Evolutionary conservation across 2,888 invertebrate genomes (phyloP), one percentile per base, ranked within the genome.

Genomic region (Hydriomena furcata): DNA sequence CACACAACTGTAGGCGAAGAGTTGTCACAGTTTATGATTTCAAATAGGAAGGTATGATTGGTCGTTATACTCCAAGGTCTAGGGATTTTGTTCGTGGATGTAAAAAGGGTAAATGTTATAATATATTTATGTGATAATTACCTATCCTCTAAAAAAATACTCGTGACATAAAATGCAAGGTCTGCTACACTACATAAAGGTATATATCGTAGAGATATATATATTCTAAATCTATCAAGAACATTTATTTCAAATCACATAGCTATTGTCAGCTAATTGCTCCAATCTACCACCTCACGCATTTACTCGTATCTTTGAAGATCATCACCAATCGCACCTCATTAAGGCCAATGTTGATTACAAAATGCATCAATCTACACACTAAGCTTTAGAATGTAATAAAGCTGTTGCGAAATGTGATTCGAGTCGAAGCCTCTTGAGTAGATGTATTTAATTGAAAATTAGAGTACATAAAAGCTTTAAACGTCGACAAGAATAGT

Each of bases 291-390:
- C 20, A 31, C 42, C 23, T 23, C 7, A 21, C 25, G 10, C 20
- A 7, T 38, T 25, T 13, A 5, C 7, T 7, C 20, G 11, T 20
- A 6, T 1, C n/a, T n/a, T 45, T 21, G n/a, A 24, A 21, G 13
- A 35, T 38, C 17, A 7, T 20, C 37, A 25, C 25, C 21, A 40
- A 45, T 24, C 20, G 25, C 12, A 23, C 23, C 21, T 47, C 37
- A 47, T 47, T 43, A 52, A 28, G 46, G 52, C 21, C 43, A 43
- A 52, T 47, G 47, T 34, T 48, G 25, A 44, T 44, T 36, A 12
- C 40, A 23, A 10, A 40, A 43, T 20, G 20, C 23, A 25, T 27
- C 34, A 40, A 28, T 20, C 17, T 8, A 27, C 8, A 20, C 34
- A 25, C n/a, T 1, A 20, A 10, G 34, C 20, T 8, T 8, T 23